phyloP scores from a whole-genome alignment of 2,888 invertebrate genomes.

The Elysia crispata region DNA sequence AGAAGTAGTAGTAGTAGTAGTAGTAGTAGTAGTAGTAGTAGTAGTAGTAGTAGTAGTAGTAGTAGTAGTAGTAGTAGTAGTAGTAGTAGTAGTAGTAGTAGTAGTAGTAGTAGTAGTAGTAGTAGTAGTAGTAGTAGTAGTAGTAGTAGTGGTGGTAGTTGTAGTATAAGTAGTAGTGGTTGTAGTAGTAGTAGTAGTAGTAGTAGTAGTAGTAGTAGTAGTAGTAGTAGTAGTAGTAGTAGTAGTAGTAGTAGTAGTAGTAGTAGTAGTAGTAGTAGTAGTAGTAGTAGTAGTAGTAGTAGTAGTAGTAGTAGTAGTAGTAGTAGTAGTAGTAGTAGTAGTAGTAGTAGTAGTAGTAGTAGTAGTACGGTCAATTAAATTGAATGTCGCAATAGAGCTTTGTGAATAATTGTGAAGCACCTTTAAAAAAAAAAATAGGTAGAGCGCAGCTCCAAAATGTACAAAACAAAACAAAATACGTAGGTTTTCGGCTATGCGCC shows the following conservation, averaged over 20 bases:
- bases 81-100: constrained; percentile 4
- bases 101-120: constrained; percentile 27
- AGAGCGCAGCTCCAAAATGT: no score
- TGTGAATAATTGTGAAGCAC: no score
- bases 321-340: constrained; percentile 20
- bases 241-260: constrained; percentile 35
- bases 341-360: constrained; percentile 33
- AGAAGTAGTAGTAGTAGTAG: no score
- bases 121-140: constrained; percentile 27
- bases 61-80: constrained; percentile 11
- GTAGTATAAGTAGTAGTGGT: no score
- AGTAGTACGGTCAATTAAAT: no score
- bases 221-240: constrained; percentile 35
- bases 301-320: constrained; percentile 25
- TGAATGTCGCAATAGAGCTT: no score
- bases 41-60: constrained; percentile 17
- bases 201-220: constrained; percentile 30
- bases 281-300: constrained; percentile 30
- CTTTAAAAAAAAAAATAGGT: no score
- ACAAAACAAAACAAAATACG: no score
- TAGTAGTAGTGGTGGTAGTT: constrained; percentile 30
- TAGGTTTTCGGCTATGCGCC: no score
- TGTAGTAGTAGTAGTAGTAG: no score
- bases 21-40: constrained; percentile 21
- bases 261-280: constrained; percentile 27